Conservation (phyloP, 2,113 vertebrate species). For the Paradoxurus hermaphroditus region DNA sequence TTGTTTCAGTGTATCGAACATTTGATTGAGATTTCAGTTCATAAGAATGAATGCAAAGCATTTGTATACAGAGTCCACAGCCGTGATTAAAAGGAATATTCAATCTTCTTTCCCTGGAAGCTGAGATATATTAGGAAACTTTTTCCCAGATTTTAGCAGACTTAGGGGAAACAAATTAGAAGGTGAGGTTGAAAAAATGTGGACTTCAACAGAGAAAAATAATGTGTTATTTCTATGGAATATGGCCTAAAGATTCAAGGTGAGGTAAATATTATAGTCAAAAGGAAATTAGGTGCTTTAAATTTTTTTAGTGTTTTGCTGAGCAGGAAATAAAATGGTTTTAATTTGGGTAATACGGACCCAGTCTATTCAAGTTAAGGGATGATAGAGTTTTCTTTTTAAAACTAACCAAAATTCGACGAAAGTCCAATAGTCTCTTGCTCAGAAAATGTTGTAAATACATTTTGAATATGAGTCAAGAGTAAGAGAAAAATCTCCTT, state of each 20-base stretch:
- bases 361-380: neutral
- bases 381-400: neutral
- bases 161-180: neutral
- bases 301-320: neutral
- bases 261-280: neutral
- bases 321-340: neutral
- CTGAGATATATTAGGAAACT: neutral
- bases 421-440: neutral
- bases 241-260: neutral
- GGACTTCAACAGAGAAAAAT: neutral
- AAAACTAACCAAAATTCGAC: neutral
- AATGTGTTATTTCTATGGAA: neutral
- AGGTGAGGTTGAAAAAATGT: neutral
- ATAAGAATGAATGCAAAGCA: neutral
- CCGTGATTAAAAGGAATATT: neutral
- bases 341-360: neutral
- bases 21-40: neutral
- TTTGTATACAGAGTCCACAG: neutral
- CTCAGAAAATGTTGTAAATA: neutral
- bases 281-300: neutral
- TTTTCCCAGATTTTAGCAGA: neutral
- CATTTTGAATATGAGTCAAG: neutral
- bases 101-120: neutral
- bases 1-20: neutral
- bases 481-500: neutral